Base-by-base conservation (phyloP, 37 sponge, comb jelly and placozoan genomes). In the Cliona cf. orientalis region DNA sequence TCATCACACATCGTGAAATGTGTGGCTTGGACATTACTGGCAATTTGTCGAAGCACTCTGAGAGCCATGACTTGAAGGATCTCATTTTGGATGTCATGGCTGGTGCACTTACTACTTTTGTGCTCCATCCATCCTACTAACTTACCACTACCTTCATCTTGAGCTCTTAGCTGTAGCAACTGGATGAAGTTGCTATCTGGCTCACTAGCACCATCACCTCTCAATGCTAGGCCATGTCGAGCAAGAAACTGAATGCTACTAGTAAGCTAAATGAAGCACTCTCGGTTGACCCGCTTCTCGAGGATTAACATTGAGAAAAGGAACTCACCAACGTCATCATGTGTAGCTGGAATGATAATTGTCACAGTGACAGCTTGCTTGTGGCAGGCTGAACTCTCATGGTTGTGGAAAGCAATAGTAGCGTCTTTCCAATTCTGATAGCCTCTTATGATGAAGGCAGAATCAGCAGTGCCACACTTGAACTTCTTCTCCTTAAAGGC, bases 161-260 rank as follows among this genome's bases (percentile, higher is more conserved):
- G 14, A 14, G 53, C 53, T 49, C 53, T 49, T 14, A 49, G 9
- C 9, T 49, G 53, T 14, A 49, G 14, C 14, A 49, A 9, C 14
- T 49, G 53, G 14, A 49, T 9, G 14, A 49, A 49, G 14, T 49
- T 49, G 14, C 53, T 49, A 14, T 49, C 53, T 19, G 14, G 14
- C 53, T 49, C 53, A 49, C 53, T 14, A 49, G 14, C 14, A 19
- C 53, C 53, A 49, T 49, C 53, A 49, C 53, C 53, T 49, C 53
- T 49, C 53, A 49, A 49, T 49, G 53, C 53, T 49, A 49, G 14
- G 9, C 53, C 53, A 19, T 49, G 53, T 9, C 53, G 63, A 22
- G 63, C 63, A 11, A 61, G 63, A 61, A 61, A 61, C 63, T n/a
- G 17, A 11, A 61, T n/a, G n/a, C 25, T 61, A 61, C 63, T 61